A percentile compares a stretch with the other conserved stretches of the same genome.
Evolutionary conservation across 2,113 vertebrate species (phyloP).

Genomic region (Dendropsophus ebraccatus): DNA sequence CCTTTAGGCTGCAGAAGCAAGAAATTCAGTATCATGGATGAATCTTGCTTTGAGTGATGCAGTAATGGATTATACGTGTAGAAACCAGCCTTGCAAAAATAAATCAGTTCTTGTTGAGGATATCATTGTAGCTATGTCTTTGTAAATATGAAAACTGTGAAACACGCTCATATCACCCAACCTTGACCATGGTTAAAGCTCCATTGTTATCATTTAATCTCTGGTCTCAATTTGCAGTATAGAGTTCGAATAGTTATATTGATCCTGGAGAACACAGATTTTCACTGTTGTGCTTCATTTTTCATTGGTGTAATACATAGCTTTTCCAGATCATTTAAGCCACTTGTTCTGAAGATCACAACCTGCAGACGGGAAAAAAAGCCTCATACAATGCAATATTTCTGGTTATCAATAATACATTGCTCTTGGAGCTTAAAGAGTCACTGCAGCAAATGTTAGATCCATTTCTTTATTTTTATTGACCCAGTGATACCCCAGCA

Average conservation of each 20-base stretch:
- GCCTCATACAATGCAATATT: slow-evolving; percentile 20
- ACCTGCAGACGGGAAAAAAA: slow-evolving; percentile 34
- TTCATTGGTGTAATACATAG: slow-evolving; percentile 56
- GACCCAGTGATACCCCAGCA: not conserved
- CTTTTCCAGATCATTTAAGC: slow-evolving; percentile 53
- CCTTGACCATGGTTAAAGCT: slow-evolving; percentile 47
- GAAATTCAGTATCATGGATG: not conserved
- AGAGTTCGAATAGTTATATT: slow-evolving; percentile 51
- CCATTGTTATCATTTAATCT: slow-evolving; percentile 49
- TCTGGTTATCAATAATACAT: slow-evolving; percentile 37
- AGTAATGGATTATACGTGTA: not conserved
- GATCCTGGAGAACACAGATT: slow-evolving; percentile 52
- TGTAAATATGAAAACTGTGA: slow-evolving; percentile 37
- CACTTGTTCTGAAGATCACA: slow-evolving; percentile 45
- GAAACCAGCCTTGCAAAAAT: not conserved
- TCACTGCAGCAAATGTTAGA: slow-evolving; percentile 24
- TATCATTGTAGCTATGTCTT: slow-evolving; percentile 33
- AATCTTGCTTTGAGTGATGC: not conserved
- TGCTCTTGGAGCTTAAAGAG: slow-evolving; percentile 17
- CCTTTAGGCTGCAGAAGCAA: not conserved
- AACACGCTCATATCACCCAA: slow-evolving; percentile 41
- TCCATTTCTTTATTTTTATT: slow-evolving; percentile 24
- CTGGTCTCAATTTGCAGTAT: slow-evolving; percentile 51
- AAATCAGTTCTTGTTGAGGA: slow-evolving; percentile 34
- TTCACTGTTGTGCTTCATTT: slow-evolving; percentile 50